These are phyloP conservation scores for Onychomys torridus DNA, from an alignment of 2,797 vertebrate genomes.

Conservation along the genomic window DNA sequence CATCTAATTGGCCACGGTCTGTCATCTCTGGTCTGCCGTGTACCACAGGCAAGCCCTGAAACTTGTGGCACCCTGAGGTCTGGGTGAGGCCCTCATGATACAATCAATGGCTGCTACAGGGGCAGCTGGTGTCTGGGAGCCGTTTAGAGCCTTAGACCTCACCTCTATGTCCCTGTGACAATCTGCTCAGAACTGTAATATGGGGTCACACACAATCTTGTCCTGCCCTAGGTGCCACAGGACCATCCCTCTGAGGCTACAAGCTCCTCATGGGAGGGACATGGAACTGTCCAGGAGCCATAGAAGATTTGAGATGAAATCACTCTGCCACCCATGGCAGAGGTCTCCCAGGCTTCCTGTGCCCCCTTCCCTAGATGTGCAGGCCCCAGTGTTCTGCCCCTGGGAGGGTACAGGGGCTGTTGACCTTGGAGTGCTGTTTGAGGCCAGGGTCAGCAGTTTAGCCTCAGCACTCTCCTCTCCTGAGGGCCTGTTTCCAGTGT, in stretches of 20 bases:
- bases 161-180: not conserved
- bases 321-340: rapidly evolving
- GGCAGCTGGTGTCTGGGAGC: not conserved
- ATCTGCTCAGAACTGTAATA: not conserved
- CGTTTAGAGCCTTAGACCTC: not conserved
- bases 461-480: not conserved
- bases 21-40: not conserved
- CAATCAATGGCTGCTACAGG: rapidly evolving
- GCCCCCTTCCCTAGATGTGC: not conserved
- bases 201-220: not conserved
- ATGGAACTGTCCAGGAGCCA: not conserved
- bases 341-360: not conserved
- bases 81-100: not conserved
- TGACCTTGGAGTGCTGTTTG: not conserved
- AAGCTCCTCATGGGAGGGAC: not conserved
- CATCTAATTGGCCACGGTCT: not conserved
- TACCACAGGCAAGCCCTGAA: not conserved
- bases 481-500: not conserved
- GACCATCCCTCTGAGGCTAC: not conserved
- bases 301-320: not conserved
- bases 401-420: too few species aligned
- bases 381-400: not conserved
- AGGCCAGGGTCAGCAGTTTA: not conserved
- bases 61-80: not conserved
- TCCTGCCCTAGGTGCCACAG: not conserved